A percentile compares a stretch with the other conserved stretches of the same genome.
Evolutionary conservation across 2,113 vertebrate species (phyloP).

Genomic region (Scomber colias): DNA sequence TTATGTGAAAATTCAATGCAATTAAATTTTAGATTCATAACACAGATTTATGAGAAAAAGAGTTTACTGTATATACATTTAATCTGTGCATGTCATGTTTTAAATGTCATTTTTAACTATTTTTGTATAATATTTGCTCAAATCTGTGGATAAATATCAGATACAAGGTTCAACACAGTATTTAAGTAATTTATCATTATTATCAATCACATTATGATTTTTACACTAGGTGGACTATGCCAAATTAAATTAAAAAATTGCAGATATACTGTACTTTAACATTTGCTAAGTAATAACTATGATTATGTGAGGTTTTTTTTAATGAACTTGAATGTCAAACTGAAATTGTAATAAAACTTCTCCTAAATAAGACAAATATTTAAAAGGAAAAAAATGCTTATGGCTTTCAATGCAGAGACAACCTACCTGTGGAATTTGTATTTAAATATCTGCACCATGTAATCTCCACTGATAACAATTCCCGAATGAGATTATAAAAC

Average conservation of each 20-base stretch:
- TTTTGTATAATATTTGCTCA: background rate
- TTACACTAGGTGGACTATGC: too few relatives aligned
- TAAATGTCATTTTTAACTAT: background rate
- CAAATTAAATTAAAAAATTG: background rate
- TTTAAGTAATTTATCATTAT: background rate
- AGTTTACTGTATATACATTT: background rate
- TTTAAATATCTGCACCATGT: conserved; percentile 44
- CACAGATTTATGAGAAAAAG: background rate
- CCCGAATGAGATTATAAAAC: conserved; percentile 52
- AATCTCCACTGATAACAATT: conserved; percentile 56
- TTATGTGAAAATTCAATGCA: background rate
- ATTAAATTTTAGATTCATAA: background rate
- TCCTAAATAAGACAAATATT: background rate
- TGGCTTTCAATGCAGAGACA: conserved; percentile 13
- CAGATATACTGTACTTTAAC: too few relatives aligned
- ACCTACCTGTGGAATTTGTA: conserved; percentile 52
- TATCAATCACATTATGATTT: background rate
- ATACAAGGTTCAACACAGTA: too few relatives aligned
- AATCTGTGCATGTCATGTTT: background rate
- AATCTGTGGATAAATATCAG: too few relatives aligned
- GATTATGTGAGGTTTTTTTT: background rate
- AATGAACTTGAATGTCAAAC: background rate
- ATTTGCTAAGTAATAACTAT: too few relatives aligned
- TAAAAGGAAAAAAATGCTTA: background rate
- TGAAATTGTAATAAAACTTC: background rate